Base-by-base conservation (phyloP, 1,140 invertebrate genomes). In the Hylyphantes graminicola region DNA sequence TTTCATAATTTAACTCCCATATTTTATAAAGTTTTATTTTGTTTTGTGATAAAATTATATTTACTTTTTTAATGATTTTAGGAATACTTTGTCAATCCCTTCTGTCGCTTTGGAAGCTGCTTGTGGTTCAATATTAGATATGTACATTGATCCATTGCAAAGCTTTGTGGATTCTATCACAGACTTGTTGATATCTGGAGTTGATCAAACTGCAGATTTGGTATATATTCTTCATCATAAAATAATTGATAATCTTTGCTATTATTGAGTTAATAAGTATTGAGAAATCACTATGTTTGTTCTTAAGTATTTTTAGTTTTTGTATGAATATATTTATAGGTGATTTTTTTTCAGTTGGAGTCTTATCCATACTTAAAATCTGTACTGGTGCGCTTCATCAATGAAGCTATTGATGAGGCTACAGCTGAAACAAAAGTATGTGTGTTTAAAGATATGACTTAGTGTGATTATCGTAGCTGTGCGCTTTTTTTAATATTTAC, bases 181-280 rank as follows among this genome's bases (percentile, higher is more conserved):
- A n/a, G 59, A 63, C 7, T 53, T 76, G 21, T 10, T 76, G 10
- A 63, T 51, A 12, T 50, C n/a, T 12, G 74, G 57, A 17, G 59
- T 76, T 76, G 74, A 64, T 7, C n/a, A 76, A 7, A 63, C 74
- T 5, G 35, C n/a, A n/a, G 17, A 15, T 57, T 76, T 51, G 64
- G 68, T 50, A 67, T 35, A 67, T 35, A 21, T 35, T 10, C 48
- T 67, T 67, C 64, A n/a, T n/a, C n/a, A 59, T 59, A 35, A 59
- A 59, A 59, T 59, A 6, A 59, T 59, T 13, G 57, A 3, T 59
- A 59, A 59, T 59, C 57, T 13, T 59, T 59, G 5, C n/a, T 13
- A 13, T 12, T 59, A 59, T 59, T 59, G 8, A n/a, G n/a, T 59
- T 59, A 13, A 59, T 3, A 4, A 59, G 11, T 13, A n/a, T 3